Percentiles rank a stretch among this genome's conserved stretches.
Conservation (phyloP, 2,888 invertebrate species). For the Rotaria socialis region DNA sequence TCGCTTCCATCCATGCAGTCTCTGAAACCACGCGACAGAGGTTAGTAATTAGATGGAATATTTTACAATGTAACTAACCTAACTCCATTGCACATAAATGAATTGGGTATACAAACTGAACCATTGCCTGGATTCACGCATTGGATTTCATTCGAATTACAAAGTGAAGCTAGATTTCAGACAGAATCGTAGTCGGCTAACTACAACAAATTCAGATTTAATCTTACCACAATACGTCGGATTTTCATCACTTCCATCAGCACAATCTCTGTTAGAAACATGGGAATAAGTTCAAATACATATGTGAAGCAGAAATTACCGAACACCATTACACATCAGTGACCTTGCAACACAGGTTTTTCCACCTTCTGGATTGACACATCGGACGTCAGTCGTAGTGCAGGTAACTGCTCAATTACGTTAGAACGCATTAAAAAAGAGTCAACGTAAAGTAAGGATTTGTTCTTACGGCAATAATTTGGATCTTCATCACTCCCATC, state of each 20-base stretch:
- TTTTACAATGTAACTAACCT: no score
- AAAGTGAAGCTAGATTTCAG: no score
- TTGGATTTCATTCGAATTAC: no score
- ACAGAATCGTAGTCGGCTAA: no score
- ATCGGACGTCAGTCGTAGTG: neutral
- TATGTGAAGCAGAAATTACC: neutral
- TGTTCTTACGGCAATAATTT: neutral
- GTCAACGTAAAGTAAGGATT: no score
- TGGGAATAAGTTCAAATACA: neutral
- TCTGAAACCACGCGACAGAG: neutral
- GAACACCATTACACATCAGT: neutral
- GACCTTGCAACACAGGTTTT: neutral
- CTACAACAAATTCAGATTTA: neutral
- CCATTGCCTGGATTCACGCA: no score
- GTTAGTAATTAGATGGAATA: neutral
- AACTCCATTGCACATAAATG: no score
- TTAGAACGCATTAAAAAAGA: no score
- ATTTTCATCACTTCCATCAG: neutral
- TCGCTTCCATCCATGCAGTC: neutral
- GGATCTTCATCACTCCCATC: neutral
- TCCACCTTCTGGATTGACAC: neutral
- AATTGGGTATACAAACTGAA: no score
- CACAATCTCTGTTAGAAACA: neutral
- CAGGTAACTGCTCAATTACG: neutral
- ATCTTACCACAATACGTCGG: neutral